A percentile compares a stretch with the other conserved stretches of the same genome.
Evolutionary conservation across 2,888 invertebrate genomes (phyloP).

Genomic region (Anoplius nigerrimus): DNA sequence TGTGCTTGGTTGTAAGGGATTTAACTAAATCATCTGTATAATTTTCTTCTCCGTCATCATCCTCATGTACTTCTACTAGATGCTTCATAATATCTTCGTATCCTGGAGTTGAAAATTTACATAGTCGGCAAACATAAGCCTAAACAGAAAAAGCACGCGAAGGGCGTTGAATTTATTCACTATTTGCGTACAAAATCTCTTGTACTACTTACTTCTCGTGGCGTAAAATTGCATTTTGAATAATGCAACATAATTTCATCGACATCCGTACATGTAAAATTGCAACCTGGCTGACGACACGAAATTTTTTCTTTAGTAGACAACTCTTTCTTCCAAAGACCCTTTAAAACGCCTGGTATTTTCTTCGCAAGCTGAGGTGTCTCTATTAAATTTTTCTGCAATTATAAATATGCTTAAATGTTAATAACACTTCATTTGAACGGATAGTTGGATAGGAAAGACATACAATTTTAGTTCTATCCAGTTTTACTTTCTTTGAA

Average conservation of each 20-base stretch:
- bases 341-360: slow-evolving; percentile 56
- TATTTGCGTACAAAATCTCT: not conserved
- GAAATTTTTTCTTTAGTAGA: slow-evolving; percentile 41
- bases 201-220: slow-evolving; percentile 48
- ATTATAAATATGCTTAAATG: slow-evolving; percentile 22
- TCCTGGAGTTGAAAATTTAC: slow-evolving; percentile 56
- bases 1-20: slow-evolving; percentile 1
- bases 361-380: slow-evolving; percentile 40
- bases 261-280: slow-evolving; percentile 51
- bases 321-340: slow-evolving; percentile 63
- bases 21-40: slow-evolving; percentile 39
- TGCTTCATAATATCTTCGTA: slow-evolving; percentile 62
- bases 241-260: slow-evolving; percentile 68
- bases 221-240: slow-evolving; percentile 60
- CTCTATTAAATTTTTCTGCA: slow-evolving; percentile 52
- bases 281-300: slow-evolving; percentile 68
- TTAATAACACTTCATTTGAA: not conserved
- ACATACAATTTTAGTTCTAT: slow-evolving; percentile 42
- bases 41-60: slow-evolving; percentile 30
- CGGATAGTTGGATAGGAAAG: not conserved
- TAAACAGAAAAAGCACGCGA: too few species aligned
- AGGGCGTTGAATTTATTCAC: not conserved
- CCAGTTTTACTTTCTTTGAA: slow-evolving; percentile 43
- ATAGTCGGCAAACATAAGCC: slow-evolving; percentile 68
- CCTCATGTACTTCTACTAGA: slow-evolving; percentile 58